Conservation (phyloP, 2,888 invertebrate genomes). For the Synergus itoensis region DNA sequence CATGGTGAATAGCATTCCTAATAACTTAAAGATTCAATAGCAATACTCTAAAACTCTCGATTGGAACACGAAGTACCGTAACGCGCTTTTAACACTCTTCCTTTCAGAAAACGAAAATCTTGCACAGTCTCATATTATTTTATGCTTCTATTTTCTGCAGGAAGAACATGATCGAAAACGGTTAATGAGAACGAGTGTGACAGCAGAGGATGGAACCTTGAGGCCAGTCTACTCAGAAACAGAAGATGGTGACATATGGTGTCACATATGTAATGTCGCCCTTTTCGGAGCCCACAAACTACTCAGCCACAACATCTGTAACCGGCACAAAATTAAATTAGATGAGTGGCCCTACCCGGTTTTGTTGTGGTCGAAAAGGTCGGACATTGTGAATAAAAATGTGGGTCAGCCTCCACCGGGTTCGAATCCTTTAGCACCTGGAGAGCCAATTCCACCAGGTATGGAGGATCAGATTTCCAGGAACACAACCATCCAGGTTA, state of each 20-base stretch:
- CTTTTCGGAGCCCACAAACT: constrained; percentile 75
- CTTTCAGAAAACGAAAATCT: background rate
- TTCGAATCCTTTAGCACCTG: constrained; percentile 79
- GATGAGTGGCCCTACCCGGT: constrained; percentile 76
- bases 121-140: background rate
- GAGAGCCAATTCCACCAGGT: constrained; percentile 86
- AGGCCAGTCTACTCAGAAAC: constrained; percentile 75
- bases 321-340: constrained; percentile 76
- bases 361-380: constrained; percentile 73
- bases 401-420: constrained; percentile 58
- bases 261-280: constrained; percentile 76
- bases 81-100: background rate
- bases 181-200: constrained; percentile 76
- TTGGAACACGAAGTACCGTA: background rate
- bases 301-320: constrained; percentile 74
- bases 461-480: constrained; percentile 82
- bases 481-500: constrained; percentile 78
- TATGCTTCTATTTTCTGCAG: constrained; percentile 65
- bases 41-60: background rate
- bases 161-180: constrained; percentile 76
- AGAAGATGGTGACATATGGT: constrained; percentile 76
- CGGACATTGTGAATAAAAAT: constrained; percentile 66
- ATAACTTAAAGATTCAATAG: background rate
- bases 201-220: constrained; percentile 75
- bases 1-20: background rate